Conservation (phyloP, 1,140 invertebrate species). For the Lepidurus arcticus region DNA sequence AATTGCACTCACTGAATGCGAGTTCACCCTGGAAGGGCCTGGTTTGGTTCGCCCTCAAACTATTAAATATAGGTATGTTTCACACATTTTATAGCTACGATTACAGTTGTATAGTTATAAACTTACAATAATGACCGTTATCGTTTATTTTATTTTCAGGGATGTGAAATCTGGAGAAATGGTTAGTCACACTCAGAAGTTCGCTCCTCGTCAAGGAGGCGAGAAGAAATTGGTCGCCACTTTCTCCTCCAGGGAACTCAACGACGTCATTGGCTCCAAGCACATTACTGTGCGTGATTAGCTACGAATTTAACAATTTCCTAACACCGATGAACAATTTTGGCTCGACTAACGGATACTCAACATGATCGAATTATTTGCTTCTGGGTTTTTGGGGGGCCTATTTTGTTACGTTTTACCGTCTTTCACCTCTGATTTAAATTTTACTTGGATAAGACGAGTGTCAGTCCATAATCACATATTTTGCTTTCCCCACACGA, state of each 20-base stretch:
- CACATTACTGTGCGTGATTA: constrained; percentile 44
- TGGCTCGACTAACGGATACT: not conserved
- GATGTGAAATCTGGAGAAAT: constrained; percentile 39
- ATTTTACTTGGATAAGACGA: no score
- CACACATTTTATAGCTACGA: not conserved
- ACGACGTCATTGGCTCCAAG: constrained; percentile 40
- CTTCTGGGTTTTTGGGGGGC: not conserved
- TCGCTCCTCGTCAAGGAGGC: constrained; percentile 40
- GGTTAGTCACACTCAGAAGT: constrained; percentile 39
- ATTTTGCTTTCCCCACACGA: no score
- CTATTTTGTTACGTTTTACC: not conserved
- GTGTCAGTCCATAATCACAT: no score
- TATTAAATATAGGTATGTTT: constrained; percentile 47
- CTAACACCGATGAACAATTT: not conserved
- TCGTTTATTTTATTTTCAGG: constrained; percentile 37
- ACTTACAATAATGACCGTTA: not conserved
- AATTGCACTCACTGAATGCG: constrained; percentile 54
- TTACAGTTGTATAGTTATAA: not conserved
- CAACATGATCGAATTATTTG: not conserved
- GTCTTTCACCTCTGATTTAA: not conserved
- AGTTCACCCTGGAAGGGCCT: constrained; percentile 61
- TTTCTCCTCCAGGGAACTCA: constrained; percentile 42
- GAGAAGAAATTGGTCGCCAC: constrained; percentile 41
- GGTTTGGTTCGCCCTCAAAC: constrained; percentile 55
- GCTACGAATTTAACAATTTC: not conserved